Evolutionary conservation across 2,797 vertebrate species (phyloP), one percentile per base, ranked within the genome.

Genomic region (Melopsittacus undulatus): DNA sequence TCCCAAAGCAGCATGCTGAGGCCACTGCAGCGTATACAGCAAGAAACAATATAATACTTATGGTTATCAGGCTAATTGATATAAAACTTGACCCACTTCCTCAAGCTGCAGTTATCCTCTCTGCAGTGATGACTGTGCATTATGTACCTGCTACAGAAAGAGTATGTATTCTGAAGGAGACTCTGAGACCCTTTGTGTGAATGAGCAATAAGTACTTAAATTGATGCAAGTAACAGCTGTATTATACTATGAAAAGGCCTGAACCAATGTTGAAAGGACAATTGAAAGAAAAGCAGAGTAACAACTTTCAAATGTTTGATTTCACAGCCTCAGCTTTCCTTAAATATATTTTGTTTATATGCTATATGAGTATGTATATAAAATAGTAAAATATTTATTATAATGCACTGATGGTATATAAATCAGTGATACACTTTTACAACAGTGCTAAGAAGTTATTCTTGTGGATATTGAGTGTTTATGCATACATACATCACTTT

Each of bases 401-500:
- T 83, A 80, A 68, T 68, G 27, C 43, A 38, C 34, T 66, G 42
- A 48, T 81, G 61, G 32, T 63, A 6, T 63, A 90, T 93, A 89
- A 94, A 94, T 95, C 92, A 91, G 54, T 40, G 62, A 36, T 79
- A n/a, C 19, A 80, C 13, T 84, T 95, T 94, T 93, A 94, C 83
- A 84, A 24, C 80, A 48, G 67, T 70, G 63, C 49, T 89, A 88
- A 95, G 54, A 90, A 90, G 77, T 80, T 91, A 74, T 94, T 82
- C 85, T 95, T 90, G 54, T 34, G 80, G 83, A 48, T 83, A 32
- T 48, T 82, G 80, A 82, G 38, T 82, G 61, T 92, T 94, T 94
- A 94, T 90, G 70, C 22, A 68, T 42, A 77, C 63, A 86, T 91
- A 87, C 32, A 84, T 96, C 81, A 89, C 45, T 94, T 90, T n/a